phyloP scores from a whole-genome alignment of 2,888 invertebrate species.

The Athrips mouffetella region DNA sequence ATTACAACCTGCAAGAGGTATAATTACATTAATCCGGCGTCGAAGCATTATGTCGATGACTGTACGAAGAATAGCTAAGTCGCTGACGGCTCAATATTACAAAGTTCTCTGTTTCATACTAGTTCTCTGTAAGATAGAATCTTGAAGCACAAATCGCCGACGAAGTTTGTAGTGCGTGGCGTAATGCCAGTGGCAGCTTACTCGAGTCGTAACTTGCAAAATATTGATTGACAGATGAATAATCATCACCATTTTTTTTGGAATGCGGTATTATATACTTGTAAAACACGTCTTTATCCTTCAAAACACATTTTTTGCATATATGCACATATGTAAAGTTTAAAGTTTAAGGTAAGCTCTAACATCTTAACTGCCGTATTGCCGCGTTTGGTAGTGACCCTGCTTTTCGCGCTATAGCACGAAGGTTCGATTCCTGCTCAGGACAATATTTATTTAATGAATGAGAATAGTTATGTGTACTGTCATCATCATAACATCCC shows the following conservation, averaged over 20 bases:
- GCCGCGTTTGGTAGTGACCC: no score
- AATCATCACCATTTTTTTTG: background rate
- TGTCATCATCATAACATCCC: no score
- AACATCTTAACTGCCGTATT: background rate
- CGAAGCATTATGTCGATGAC: background rate
- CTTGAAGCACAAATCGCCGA: no score
- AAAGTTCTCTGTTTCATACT: no score
- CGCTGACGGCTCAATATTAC: no score
- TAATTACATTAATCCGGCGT: background rate
- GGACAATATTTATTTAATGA: no score
- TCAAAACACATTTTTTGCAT: background rate
- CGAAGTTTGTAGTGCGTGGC: background rate
- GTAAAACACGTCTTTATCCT: background rate
- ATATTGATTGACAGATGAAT: conserved; percentile 30
- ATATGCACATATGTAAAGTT: background rate
- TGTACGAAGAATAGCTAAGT: no score
- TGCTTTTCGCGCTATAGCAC: no score
- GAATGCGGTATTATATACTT: background rate
- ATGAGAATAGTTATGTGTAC: no score
- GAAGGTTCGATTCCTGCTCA: no score
- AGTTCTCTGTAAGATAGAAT: no score
- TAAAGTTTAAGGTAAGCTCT: background rate
- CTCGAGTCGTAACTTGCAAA: conserved; percentile 29
- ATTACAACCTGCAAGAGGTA: background rate
- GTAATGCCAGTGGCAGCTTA: conserved; percentile 24